Percentiles rank a stretch among this genome's conserved stretches.
Conservation (phyloP, 2,797 vertebrate species). For the Botia kubotai region DNA sequence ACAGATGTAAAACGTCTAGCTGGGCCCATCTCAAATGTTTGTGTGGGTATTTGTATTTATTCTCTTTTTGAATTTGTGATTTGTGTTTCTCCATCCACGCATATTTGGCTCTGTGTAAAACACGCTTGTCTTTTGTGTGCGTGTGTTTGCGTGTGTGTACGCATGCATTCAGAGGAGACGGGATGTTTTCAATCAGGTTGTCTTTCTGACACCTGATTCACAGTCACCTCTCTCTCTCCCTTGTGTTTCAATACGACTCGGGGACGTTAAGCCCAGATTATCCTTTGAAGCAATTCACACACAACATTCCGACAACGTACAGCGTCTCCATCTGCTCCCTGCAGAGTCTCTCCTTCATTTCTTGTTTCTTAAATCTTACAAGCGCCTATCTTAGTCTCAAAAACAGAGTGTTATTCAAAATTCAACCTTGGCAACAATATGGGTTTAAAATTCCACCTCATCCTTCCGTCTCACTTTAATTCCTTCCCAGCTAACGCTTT, state of each 20-base stretch:
- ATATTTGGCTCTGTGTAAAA: background rate
- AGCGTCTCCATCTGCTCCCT: background rate
- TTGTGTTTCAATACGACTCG: constrained; percentile 39
- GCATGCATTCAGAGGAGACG: constrained; percentile 2
- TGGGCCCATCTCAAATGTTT: background rate
- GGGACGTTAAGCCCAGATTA: constrained; percentile 43
- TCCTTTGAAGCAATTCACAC: constrained; percentile 44
- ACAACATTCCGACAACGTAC: constrained; percentile 16
- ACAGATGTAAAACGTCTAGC: too few species aligned
- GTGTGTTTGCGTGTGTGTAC: background rate
- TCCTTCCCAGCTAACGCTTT: background rate
- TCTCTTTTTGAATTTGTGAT: constrained; percentile 4
- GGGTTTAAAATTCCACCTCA: background rate
- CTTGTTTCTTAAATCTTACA: constrained; percentile 15
- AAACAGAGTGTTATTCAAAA: constrained; percentile 12
- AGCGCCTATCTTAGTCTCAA: background rate
- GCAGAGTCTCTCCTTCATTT: background rate
- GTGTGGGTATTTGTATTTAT: background rate
- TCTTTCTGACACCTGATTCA: constrained; percentile 30
- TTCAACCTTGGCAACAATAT: constrained; percentile 9
- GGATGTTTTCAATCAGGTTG: constrained; percentile 16
- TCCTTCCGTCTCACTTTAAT: background rate
- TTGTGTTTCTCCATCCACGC: background rate
- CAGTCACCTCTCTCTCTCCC: constrained; percentile 16
- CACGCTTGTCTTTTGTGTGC: background rate